Base-by-base conservation (phyloP, 2,888 invertebrate species). In the Himalopsyche tibetana region DNA sequence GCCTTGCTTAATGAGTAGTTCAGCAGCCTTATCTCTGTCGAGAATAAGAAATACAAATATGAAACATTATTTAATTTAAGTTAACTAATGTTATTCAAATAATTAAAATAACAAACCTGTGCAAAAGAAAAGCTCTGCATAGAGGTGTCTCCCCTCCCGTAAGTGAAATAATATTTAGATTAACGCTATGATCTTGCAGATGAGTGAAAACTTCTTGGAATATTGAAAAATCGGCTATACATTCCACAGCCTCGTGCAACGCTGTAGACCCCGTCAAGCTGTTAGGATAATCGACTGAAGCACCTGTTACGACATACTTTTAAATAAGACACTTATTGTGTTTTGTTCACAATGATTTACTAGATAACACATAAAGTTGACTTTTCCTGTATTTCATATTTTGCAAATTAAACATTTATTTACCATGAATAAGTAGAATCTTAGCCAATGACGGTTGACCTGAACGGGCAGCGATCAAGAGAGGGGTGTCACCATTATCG, bases 401-500 rank as follows among this genome's bases (percentile, higher is more conserved):
- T 74, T 12, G 38, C 5, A 74, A 38, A 38, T 74, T 51, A 8
- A 51, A 74, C 5, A 5, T 19, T 3, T 42, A 85, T 90, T 90
- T 92, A 95, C 95, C 95, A 90, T 93, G 92, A 89, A 92, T 89
- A 51, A 95, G 91, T 87, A 95, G 92, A 88, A 94, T 91, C 89
- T 92, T 91, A 19, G 93, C 94, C 69, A 95, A 91, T n/a, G 91
- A 90, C 4, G 93, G 91, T 88, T 93, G 93, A 4, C 92, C 92
- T 80, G 92, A 90, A 82, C 93, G 91, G 6, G 90, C 93, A 8
- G 96, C 95, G 38, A 95, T 90, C 89, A 96, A 93, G 82, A 96
- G 90, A 0, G 96, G 96, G 0, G 96, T 95, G 88, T 95, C 95
- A 2, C 96, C 96, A 89, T 93, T 94, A 89, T 94, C 94, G 90